These are phyloP conservation scores for Lepidocyrtinus sp. DNA, from an alignment of 2,888 invertebrate species.

Conservation along the genomic window DNA sequence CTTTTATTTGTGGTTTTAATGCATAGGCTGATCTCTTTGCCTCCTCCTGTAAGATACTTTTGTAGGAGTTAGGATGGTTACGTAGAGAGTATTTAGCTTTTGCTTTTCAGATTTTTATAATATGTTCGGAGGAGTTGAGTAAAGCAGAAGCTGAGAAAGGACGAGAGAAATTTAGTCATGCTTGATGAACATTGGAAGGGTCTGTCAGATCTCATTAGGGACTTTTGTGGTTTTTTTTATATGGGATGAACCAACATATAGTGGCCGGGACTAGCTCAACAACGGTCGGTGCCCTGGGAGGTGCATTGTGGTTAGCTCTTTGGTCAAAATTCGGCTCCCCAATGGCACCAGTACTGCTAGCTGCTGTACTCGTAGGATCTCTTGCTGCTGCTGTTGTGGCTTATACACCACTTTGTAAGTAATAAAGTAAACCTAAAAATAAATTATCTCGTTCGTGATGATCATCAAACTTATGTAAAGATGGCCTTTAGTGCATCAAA, in stretches of 20 bases:
- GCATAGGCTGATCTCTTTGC: background rate
- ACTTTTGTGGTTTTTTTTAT: conserved; percentile 66
- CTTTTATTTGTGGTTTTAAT: conserved; percentile 20
- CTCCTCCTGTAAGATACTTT: conserved; percentile 8
- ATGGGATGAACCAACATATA: conserved; percentile 71
- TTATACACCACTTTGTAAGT: conserved; percentile 78
- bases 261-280: conserved; percentile 75
- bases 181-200: conserved; percentile 63
- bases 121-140: conserved; percentile 43
- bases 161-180: conserved; percentile 57
- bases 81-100: conserved; percentile 7
- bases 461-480: no score
- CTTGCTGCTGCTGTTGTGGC: conserved; percentile 77
- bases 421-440: no score
- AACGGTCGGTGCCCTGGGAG: conserved; percentile 77
- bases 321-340: conserved; percentile 80
- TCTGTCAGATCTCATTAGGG: conserved; percentile 65
- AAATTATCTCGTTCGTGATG: no score
- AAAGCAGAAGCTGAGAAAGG: no score
- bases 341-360: conserved; percentile 76
- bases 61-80: conserved; percentile 14
- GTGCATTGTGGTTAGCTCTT: conserved; percentile 77
- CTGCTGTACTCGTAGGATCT: conserved; percentile 78
- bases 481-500: no score
- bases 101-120: conserved; percentile 44